Evolutionary conservation across 2,797 vertebrate species (phyloP).

Genomic region (Craterocephalus amniculus): DNA sequence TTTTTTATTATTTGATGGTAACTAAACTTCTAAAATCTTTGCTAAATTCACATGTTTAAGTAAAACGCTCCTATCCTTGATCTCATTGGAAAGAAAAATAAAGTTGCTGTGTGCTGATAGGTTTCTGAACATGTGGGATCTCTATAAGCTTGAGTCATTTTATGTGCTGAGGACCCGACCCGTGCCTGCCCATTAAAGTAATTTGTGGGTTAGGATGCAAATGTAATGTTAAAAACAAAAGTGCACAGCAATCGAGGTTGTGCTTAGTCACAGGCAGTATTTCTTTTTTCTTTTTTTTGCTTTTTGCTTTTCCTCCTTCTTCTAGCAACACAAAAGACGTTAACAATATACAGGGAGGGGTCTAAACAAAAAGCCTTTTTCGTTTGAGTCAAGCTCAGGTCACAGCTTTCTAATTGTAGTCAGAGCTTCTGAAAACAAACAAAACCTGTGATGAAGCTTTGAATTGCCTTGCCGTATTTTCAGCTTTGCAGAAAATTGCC

Average conservation of each 20-base stretch:
- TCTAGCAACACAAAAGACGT: constrained; percentile 53
- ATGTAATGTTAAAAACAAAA: constrained; percentile 77
- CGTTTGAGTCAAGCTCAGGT: constrained; percentile 61
- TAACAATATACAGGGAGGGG: constrained; percentile 68
- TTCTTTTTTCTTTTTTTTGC: constrained; percentile 4
- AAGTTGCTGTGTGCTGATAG: constrained; percentile 46
- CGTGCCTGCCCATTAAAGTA: constrained; percentile 70
- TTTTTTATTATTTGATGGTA: constrained; percentile 60
- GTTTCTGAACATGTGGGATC: constrained; percentile 74
- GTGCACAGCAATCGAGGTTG: constrained; percentile 54
- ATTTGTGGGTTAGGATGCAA: constrained; percentile 69
- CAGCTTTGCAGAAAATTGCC: constrained; percentile 14
- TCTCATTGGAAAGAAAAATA: constrained; percentile 14
- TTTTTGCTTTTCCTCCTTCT: constrained; percentile 18
- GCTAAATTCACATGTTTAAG: constrained; percentile 70
- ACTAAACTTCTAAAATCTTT: constrained; percentile 65
- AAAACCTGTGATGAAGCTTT: constrained; percentile 29
- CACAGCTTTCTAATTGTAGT: constrained; percentile 47
- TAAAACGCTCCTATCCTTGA: constrained; percentile 45
- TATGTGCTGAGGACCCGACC: constrained; percentile 66
- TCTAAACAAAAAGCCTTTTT: constrained; percentile 53
- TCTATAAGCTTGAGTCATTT: constrained; percentile 73
- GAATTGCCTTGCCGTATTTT: constrained; percentile 24
- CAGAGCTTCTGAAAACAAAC: constrained; percentile 36
- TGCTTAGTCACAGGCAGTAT: constrained; percentile 58